Evolutionary conservation across 2,113 vertebrate genomes (phyloP).

Genomic region (Phylloscopus trochilus): DNA sequence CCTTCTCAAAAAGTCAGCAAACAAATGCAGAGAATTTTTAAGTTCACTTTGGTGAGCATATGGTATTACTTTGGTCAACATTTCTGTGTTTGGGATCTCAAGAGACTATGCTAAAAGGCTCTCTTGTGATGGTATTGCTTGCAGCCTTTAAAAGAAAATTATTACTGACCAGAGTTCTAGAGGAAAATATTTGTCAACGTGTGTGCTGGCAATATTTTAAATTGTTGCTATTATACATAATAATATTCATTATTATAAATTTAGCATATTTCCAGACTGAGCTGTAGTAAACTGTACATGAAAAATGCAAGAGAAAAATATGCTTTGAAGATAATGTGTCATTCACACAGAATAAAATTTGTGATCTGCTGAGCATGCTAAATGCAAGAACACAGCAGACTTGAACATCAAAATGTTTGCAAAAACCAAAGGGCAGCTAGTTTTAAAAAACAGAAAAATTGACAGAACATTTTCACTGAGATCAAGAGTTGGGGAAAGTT

Average conservation of each 20-base stretch:
- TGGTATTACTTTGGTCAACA: not conserved
- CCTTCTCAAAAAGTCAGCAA: not conserved
- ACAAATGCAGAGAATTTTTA: not conserved
- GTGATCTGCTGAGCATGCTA: slow-evolving; percentile 56
- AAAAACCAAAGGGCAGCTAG: slow-evolving; percentile 26
- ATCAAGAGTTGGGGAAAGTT: slow-evolving; percentile 9
- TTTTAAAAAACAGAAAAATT: not conserved
- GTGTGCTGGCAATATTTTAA: slow-evolving; percentile 26
- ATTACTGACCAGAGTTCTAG: not conserved
- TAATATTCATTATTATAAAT: slow-evolving; percentile 55
- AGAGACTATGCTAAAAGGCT: not conserved
- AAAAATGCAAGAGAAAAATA: slow-evolving; percentile 64
- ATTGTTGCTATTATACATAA: slow-evolving; percentile 22
- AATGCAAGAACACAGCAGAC: slow-evolving; percentile 6
- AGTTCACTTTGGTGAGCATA: not conserved
- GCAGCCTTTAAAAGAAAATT: not conserved
- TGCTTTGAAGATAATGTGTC: slow-evolving; percentile 62
- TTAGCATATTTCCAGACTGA: slow-evolving; percentile 56
- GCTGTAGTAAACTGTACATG: slow-evolving; percentile 60
- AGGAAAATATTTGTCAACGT: slow-evolving; percentile 6
- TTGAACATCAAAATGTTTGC: slow-evolving; percentile 38
- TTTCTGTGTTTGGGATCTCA: not conserved
- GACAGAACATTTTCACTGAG: not conserved
- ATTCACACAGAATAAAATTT: slow-evolving; percentile 63
- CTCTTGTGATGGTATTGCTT: not conserved